Base-by-base conservation (phyloP, 2,888 invertebrate genomes). In the Cheiracanthium punctorium region DNA sequence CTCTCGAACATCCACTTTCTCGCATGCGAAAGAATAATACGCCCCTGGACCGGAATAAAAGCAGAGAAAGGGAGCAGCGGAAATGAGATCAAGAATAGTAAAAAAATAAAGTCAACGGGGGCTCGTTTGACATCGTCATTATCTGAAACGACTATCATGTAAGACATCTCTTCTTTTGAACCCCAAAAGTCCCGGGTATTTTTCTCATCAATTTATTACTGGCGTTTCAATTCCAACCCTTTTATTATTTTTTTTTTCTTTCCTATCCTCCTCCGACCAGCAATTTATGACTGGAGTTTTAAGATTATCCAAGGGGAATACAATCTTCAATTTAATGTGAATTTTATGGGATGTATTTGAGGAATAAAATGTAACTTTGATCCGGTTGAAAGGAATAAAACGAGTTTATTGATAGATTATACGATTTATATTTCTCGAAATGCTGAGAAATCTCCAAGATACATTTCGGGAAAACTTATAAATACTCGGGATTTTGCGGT, bases 81-180 rank as follows among this genome's bases (percentile, higher is more conserved):
- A 85, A 79, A 79, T 74, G 69, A 74, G 74, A 74, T 79, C 58
- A 79, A 29, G 65, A 24, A 5, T 48, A 58, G 71, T 69, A 72
- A 73, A 74, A 77, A 84, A 85, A 79, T 74, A 85, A 85, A 85
- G 79, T 85, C 79, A 85, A 85, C 74, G 73, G 79, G 70, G 37
- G 69, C 67, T 79, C 84, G 74, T 85, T 85, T 85, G 84, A 85
- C 84, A 85, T 79, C 73, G 73, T 85, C 84, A 85, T 85, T 85
- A 79, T 58, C 73, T 73, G 84, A 74, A 85, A 79, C 79, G 84
- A 74, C 74, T 73, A 79, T 85, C 84, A 58, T 85, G 84, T 79
- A 79, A 77, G 72, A 76, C 82, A 77, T 76, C 76, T 76, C 41
- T 82, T 76, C n/a, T 82, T 12, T 24, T 58, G 24, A 58, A 58